Evolutionary conservation across 1,140 invertebrate species (phyloP).

Genomic region (Aporrectodea caliginosa): DNA sequence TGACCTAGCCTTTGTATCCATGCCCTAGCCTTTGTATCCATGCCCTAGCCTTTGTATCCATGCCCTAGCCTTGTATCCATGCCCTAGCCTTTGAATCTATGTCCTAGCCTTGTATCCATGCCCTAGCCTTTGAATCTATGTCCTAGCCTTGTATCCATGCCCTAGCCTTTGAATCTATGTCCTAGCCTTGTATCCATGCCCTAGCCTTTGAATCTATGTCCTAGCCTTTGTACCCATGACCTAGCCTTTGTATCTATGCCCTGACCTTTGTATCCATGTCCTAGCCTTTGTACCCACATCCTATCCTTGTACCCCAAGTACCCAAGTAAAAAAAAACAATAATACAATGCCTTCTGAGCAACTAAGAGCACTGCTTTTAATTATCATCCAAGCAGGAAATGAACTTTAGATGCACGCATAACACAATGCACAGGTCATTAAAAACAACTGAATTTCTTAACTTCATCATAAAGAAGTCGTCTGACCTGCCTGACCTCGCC

Average conservation of each 20-base stretch:
- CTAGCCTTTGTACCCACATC: not conserved
- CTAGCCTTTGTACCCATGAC: too few relatives aligned
- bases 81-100: too few relatives aligned
- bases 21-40: not conserved
- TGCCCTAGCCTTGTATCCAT: too few relatives aligned
- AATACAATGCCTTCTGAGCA: not conserved
- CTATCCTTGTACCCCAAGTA: too few relatives aligned
- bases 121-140: too few relatives aligned
- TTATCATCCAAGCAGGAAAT: not conserved
- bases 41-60: too few relatives aligned
- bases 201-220: too few relatives aligned
- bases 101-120: not conserved
- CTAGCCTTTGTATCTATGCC: too few relatives aligned
- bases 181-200: too few relatives aligned
- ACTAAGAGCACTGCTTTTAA: not conserved
- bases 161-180: not conserved
- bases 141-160: too few relatives aligned
- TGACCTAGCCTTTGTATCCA: too few relatives aligned
- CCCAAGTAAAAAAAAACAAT: not conserved
- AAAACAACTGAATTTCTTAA: conserved; percentile 19
- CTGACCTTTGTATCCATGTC: not conserved
- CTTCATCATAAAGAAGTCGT: conserved; percentile 18
- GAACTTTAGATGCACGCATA: not conserved
- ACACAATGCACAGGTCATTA: conserved; percentile 45
- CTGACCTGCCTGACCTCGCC: conserved; percentile 50